Evolutionary conservation across 53 echinoderm and acorn worm species (phyloP).

Genomic region (Holothuria leucospilota): DNA sequence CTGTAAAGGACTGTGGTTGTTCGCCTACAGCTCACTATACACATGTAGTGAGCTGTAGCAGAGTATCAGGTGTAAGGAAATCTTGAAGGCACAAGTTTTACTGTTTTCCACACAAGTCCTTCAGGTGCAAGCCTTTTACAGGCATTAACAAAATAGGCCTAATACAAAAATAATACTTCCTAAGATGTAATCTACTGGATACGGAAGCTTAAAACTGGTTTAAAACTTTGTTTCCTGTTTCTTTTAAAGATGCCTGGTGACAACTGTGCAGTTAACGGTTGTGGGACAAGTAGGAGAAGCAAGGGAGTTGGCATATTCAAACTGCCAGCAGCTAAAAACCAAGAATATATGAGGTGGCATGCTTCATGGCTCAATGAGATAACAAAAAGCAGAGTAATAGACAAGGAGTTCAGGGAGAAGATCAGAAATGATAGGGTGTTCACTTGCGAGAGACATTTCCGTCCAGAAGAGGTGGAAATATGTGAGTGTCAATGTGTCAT

Average conservation of each 20-base stretch:
- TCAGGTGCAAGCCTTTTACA: too few relatives aligned
- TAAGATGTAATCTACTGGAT: not conserved
- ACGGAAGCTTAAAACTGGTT: not conserved
- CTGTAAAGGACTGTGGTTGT: too few relatives aligned
- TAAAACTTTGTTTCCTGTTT: not conserved
- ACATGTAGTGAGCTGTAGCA: too few relatives aligned
- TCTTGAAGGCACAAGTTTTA: too few relatives aligned
- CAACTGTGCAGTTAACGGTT: constrained; percentile 16
- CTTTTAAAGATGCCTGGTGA: constrained; percentile 13
- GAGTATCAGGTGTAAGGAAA: too few relatives aligned
- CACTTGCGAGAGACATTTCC: not conserved
- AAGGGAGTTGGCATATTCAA: not conserved
- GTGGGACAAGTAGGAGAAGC: constrained; percentile 24
- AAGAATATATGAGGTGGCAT: not conserved
- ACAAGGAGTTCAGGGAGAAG: constrained; percentile 15
- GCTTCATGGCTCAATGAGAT: constrained; percentile 2
- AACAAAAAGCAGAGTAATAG: constrained; percentile 6
- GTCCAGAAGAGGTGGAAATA: constrained; percentile 1
- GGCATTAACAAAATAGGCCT: too few relatives aligned
- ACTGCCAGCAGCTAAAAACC: constrained; percentile 1
- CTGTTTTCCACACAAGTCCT: too few relatives aligned
- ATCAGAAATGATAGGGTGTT: constrained; percentile 7
- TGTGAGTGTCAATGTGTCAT: too few relatives aligned
- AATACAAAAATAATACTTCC: too few relatives aligned
- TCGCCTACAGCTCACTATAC: too few relatives aligned